Conservation (phyloP, 2,888 invertebrate genomes). For the Stenodera caucasica region DNA sequence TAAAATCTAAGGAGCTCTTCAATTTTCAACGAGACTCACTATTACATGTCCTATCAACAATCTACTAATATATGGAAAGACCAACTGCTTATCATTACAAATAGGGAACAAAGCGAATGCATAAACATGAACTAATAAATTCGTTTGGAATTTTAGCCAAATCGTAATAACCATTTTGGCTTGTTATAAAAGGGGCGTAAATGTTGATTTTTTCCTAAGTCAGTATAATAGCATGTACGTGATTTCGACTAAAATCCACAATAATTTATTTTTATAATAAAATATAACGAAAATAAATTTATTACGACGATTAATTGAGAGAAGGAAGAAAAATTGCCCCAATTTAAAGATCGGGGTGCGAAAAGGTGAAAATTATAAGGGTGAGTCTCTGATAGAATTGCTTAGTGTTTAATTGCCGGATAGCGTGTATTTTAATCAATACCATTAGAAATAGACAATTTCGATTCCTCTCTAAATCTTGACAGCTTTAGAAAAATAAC, state of each 20-base stretch:
- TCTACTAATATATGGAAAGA: conserved; percentile 26
- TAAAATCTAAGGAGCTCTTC: conserved; percentile 22
- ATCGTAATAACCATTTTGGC: conserved; percentile 2
- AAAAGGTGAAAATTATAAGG: not conserved
- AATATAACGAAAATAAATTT: not conserved
- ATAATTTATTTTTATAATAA: no score
- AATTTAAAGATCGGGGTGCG: not conserved
- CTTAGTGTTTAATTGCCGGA: conserved; percentile 22
- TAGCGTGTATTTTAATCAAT: conserved; percentile 26
- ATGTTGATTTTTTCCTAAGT: not conserved
- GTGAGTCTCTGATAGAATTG: not conserved
- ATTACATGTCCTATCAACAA: conserved; percentile 31
- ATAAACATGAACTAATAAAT: conserved; percentile 25
- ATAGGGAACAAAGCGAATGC: conserved; percentile 18
- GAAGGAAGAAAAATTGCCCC: not conserved
- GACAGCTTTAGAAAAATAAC: conserved; percentile 20
- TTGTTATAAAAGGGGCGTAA: not conserved
- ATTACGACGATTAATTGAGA: not conserved
- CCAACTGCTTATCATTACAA: conserved; percentile 19
- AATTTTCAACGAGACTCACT: conserved; percentile 18
- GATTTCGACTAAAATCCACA: no score
- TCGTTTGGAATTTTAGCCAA: conserved; percentile 10
- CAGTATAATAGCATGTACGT: conserved; percentile 8
- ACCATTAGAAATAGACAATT: conserved; percentile 23
- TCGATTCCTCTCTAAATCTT: conserved; percentile 20